Base-by-base conservation (phyloP, 2,888 invertebrate species). In the Galeruca laticollis region DNA sequence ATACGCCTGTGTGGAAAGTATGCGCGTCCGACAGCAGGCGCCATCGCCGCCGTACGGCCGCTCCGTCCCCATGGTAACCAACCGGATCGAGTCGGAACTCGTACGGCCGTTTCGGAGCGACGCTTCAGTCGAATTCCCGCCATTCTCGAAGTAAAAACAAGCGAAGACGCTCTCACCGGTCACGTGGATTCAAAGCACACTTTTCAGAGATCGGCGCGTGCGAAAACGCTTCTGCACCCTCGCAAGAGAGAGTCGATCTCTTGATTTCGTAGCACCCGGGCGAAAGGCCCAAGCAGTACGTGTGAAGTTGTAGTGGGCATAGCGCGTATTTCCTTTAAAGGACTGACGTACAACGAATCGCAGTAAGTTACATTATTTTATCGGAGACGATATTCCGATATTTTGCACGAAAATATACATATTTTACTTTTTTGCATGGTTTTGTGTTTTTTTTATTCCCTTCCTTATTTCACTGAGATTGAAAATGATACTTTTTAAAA, bases 51-150 rank as follows among this genome's bases (percentile, higher is more conserved):
- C 80, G 78, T 80, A 80, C 82, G 83, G 81, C 82, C 80, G 82
- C 81, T 82, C 81, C 82, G 84, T 85, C 79, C 82, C 81, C 84
- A 85, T 84, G 82, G 82, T 79, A 83, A 85, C 84, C 83, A 83
- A 83, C 82, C 64, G 72, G 74, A 70, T 72, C 70, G 77, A 78
- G 78, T 80, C 79, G 82, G 82, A 80, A 82, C 80, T 77, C 78
- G 79, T 80, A 79, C 79, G 77, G 76, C 77, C 74, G 70, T 78
- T 78, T 71, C 68, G 76, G 76, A 76, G 76, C 77, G 76, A 37
- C 60, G 66, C 37, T 70, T 73, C 73, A 75, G 76, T 73, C 76
- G 77, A 78, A 81, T 84, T 84, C 84, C 84, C 84, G 84, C 84
- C 84, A 84, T 82, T 83, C 82, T 59, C 63, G 67, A 62, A 67